Conservation (phyloP, 2,797 vertebrate genomes). For the Lacerta agilis region DNA sequence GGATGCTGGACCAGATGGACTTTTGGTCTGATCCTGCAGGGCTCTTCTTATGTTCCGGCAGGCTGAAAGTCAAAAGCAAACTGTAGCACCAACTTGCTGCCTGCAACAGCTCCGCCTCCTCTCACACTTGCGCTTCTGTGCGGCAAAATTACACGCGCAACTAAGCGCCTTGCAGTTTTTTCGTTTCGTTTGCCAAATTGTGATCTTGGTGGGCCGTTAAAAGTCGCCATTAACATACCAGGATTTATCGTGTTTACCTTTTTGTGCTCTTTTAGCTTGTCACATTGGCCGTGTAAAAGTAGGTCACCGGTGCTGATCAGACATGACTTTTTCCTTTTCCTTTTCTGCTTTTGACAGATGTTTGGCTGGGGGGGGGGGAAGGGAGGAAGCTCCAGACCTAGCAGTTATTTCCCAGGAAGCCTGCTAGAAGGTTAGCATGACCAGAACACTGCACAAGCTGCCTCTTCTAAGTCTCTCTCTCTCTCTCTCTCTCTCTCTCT, state of each 20-base stretch:
- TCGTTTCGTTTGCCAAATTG: not conserved
- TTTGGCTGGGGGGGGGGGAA: not conserved
- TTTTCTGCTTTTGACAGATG: not conserved
- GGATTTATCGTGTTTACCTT: conserved; percentile 47
- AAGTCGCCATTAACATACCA: conserved; percentile 45
- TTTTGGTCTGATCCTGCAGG: no score
- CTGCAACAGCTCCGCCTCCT: not conserved
- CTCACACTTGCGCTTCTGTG: not conserved
- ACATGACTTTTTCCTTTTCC: not conserved
- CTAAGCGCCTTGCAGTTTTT: conserved; percentile 22
- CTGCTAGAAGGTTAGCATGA: not conserved
- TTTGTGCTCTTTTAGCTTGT: conserved; percentile 33
- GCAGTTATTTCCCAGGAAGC: conserved; percentile 24
- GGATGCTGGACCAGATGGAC: no score
- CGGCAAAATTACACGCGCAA: not conserved
- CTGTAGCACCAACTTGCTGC: not conserved
- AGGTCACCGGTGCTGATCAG: not conserved
- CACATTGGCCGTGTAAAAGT: conserved; percentile 36
- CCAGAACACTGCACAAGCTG: not conserved
- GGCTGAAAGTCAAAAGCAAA: no score
- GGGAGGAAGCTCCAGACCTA: not conserved
- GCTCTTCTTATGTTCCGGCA: no score
- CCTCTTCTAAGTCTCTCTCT: conserved; percentile 51
- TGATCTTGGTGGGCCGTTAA: conserved; percentile 25
- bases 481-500: no score